Conservation (phyloP, 2,113 vertebrate species). For the Caranx melampygus region DNA sequence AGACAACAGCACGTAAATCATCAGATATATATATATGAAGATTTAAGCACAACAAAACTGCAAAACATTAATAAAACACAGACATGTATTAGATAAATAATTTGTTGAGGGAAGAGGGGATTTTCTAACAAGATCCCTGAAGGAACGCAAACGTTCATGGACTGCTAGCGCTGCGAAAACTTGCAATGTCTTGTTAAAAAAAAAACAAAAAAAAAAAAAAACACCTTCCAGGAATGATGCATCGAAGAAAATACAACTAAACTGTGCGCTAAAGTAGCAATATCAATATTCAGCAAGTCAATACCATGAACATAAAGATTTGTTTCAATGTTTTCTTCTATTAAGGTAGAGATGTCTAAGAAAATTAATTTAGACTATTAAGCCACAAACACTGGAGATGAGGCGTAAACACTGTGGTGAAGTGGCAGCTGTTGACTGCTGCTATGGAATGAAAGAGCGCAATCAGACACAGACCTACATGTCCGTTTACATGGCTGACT, state of each 20-base stretch:
- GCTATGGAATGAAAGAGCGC: background rate
- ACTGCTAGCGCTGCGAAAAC: background rate
- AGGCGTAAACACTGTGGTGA: background rate
- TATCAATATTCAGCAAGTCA: background rate
- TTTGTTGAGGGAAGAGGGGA: background rate
- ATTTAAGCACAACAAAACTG: slow-evolving; percentile 21
- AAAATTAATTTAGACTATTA: background rate
- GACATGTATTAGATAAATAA: background rate
- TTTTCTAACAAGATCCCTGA: background rate
- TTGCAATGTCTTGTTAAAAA: background rate
- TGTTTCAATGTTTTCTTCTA: too few relatives aligned
- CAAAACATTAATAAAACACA: background rate
- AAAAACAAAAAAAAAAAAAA: too few relatives aligned
- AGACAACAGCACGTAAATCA: slow-evolving; percentile 56
- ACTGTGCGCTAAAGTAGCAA: too few relatives aligned
- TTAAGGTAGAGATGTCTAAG: background rate
- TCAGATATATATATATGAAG: slow-evolving; percentile 16
- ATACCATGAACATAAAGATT: background rate
- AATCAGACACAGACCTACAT: background rate
- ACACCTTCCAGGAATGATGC: too few relatives aligned
- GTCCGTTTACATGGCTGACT: background rate
- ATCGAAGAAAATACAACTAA: too few relatives aligned
- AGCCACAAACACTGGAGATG: background rate
- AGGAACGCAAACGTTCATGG: background rate
- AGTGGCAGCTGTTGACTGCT: background rate